Base-by-base conservation (phyloP, 2,113 vertebrate genomes). In the Damaliscus lunatus region DNA sequence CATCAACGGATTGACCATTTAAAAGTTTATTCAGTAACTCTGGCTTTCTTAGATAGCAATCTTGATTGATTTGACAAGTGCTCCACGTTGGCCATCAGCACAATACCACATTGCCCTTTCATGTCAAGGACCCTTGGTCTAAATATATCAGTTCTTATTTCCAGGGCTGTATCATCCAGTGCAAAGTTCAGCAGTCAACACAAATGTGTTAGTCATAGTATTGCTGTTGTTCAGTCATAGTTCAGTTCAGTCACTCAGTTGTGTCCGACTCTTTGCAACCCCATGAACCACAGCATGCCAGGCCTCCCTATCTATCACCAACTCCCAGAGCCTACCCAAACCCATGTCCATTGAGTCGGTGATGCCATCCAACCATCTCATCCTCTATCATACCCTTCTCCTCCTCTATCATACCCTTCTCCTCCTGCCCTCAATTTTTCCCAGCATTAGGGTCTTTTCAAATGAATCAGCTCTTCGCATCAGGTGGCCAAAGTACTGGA, bases 181-280 rank as follows among this genome's bases (percentile, higher is more conserved):
- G 57, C 55, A 80, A 80, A 95, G 59, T 78, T 84, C 6, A 52
- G 19, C 31, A 12, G n/a, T 93, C 43, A 62, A 52, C 13, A 21
- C 33, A 81, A 36, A 36, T 31, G 14, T 67, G 21, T 36, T 31
- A 1, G 11, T 9, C 7, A 4, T 5, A 27, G 43, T 23, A 6
- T 25, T 77, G 23, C 3, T 74, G n/a, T 43, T 31, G 1, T 12
- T 17, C 19, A 7, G 8, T 17, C 13, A 5, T 5, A 33, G 36
- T 62, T 62, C 60, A 62, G 29, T 62, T 16, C 29, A 62, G 29
- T 62, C 13, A 0, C 60, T 33, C 60, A 62, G 29, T 62, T 0
- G 6, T 62, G 12, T 62, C 29, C 0, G 1, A 33, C 29, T 62
- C 14, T 3, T 62, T 7, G 29, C 1, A 0, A 62, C 60, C 29